A percentile compares a stretch with the other conserved stretches of the same genome.
Evolutionary conservation across 1,140 invertebrate genomes (phyloP).

Genomic region (Paramacrobiotus metropolitanus): DNA sequence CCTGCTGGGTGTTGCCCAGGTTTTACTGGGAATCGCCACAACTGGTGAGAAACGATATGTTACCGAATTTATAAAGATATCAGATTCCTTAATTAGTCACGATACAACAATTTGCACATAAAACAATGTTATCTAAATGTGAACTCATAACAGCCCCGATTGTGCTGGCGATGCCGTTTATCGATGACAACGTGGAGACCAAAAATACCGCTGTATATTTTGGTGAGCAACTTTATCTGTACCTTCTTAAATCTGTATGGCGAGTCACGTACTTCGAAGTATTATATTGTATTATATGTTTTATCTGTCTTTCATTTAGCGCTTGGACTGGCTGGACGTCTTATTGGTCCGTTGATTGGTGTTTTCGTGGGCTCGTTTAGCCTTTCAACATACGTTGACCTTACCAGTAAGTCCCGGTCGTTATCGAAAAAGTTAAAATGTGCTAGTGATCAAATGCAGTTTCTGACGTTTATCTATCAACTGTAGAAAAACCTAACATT

Average conservation of each 20-base stretch:
- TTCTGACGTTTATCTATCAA: no score
- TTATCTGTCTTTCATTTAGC: background rate
- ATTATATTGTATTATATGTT: background rate
- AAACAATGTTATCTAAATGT: no score
- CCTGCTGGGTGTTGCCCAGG: background rate
- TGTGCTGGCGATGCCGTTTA: conserved; percentile 13
- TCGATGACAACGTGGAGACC: conserved; percentile 15
- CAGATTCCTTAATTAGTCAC: no score
- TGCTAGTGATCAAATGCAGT: no score
- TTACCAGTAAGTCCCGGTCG: conserved; percentile 10
- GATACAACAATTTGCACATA: no score
- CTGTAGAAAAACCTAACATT: conserved; percentile 12
- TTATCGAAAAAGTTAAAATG: no score
- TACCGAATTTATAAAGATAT: no score
- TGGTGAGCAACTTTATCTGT: conserved; percentile 10
- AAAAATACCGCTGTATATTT: conserved; percentile 15
- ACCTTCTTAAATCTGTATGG: no score
- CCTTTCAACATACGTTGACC: background rate
- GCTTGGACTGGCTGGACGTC: background rate
- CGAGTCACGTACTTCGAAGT: no score
- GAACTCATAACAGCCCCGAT: conserved; percentile 15
- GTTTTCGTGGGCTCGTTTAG: background rate
- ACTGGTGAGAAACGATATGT: no score
- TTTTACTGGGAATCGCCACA: conserved; percentile 8
- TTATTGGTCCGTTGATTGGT: background rate